Base-by-base conservation (phyloP, 53 echinoderm and acorn worm genomes). In the Temnopleurus reevesii region DNA sequence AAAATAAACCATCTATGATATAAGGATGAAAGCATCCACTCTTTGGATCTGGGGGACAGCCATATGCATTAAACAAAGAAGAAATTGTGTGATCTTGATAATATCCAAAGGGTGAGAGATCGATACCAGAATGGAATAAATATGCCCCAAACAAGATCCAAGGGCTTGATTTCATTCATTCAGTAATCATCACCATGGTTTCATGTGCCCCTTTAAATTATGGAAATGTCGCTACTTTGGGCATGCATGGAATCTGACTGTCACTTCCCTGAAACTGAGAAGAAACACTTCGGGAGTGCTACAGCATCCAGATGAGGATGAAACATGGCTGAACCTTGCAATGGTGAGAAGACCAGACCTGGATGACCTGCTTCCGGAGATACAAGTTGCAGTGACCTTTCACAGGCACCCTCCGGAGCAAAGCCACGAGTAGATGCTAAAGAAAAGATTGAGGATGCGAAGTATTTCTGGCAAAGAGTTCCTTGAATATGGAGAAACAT, bases 371-470 rank as follows among this genome's bases (percentile, higher is more conserved):
- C 36, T 35, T 47, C 38, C 18, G 6, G 23, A 83, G 36, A 83
- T 13, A 83, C 83, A 83, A 83, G 83, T 83, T 83, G 35, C 41
- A 12, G 6, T 83, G 83, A 83, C 83, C 83, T 83, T 36, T 83
- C 12, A 8, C 56, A 83, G 54, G 53, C 21, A 55, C 21, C 83
- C 83, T 83, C 27, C 83, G 4, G n/a, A 83, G 83, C 83, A 47
- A 49, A 55, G 46, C 53, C 15, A 35, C 35, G 30, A 55, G 54
- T 35, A 19, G 35, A 55, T 34, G 35, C 23, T 35, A 47, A 28
- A 59, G 60, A 8, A 79, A 28, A 49, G 49, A 79, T 49, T 77
- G 46, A 45, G 17, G 29, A 79, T 49, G n/a, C n/a, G n/a, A n/a
- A n/a, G 79, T 49, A 79, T 79, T 79, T 79, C 79, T 49, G 13